Percentiles rank a stretch among this genome's conserved stretches.
phyloP scores from a whole-genome alignment of 2,113 vertebrate species.

The Hyperoodon ampullatus region DNA sequence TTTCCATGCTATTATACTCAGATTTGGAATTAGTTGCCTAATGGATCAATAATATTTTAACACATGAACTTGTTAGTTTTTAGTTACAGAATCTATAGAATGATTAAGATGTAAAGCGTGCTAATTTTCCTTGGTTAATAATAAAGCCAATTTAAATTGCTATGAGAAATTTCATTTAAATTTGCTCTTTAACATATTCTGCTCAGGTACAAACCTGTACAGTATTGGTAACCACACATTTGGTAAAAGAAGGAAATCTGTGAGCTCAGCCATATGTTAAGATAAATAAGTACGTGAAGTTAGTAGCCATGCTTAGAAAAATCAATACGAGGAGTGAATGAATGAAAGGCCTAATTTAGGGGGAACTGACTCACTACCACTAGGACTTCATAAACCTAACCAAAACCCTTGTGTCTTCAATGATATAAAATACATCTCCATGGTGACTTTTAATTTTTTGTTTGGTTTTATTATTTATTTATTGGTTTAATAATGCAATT shows the following conservation, averaged over 20 bases:
- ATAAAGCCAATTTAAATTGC: constrained; percentile 12
- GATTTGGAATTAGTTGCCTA: constrained; percentile 28
- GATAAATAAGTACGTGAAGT: constrained; percentile 43
- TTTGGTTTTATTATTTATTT: constrained; percentile 38
- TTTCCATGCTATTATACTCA: constrained; percentile 24
- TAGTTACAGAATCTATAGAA: constrained; percentile 15
- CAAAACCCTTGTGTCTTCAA: not conserved
- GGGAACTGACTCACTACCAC: not conserved
- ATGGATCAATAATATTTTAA: constrained; percentile 32
- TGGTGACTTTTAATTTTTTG: not conserved
- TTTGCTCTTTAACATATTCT: constrained; percentile 47
- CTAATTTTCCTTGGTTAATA: constrained; percentile 47
- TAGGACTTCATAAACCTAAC: not conserved
- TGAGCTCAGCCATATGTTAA: constrained; percentile 31
- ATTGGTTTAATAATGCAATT: constrained; percentile 46
- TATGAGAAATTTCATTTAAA: constrained; percentile 50
- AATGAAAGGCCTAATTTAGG: not conserved
- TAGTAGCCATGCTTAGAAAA: constrained; percentile 24
- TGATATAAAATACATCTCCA: not conserved
- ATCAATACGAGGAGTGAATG: not conserved
- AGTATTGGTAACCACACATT: constrained; percentile 47
- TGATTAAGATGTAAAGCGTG: constrained; percentile 35
- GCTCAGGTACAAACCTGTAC: constrained; percentile 56
- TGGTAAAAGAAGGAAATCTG: constrained; percentile 55
- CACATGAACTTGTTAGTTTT: not conserved